Evolutionary conservation across 2,888 invertebrate genomes (phyloP).

Genomic region (Heliconius aoede): DNA sequence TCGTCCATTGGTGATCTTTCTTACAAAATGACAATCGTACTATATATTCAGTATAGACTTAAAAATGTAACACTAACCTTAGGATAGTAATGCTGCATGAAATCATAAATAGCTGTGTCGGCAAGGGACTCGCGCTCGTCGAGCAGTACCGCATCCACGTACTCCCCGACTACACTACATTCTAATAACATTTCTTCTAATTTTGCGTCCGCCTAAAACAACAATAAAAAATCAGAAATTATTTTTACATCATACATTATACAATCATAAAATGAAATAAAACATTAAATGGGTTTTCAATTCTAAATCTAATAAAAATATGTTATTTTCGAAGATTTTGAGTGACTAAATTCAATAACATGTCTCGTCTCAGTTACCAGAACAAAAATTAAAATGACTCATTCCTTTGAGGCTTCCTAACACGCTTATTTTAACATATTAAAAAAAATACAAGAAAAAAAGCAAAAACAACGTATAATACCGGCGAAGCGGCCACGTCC

Average conservation of each 20-base stretch:
- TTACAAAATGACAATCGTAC: too few relatives aligned
- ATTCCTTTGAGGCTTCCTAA: not conserved
- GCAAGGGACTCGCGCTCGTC: slow-evolving; percentile 94
- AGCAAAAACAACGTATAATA: slow-evolving; percentile 51
- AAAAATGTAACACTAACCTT: slow-evolving; percentile 83
- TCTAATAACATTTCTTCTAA: slow-evolving; percentile 91
- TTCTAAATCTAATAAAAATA: not conserved
- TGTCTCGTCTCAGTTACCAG: too few relatives aligned
- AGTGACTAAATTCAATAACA: not conserved
- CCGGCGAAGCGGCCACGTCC: slow-evolving; percentile 91
- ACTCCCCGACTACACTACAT: slow-evolving; percentile 93
- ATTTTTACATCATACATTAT: not conserved
- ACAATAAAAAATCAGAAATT: not conserved
- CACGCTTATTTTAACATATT: not conserved
- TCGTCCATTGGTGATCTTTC: too few relatives aligned
- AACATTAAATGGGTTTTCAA: not conserved
- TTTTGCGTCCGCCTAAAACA: slow-evolving; percentile 88
- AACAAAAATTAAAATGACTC: not conserved
- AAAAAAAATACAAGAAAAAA: not conserved
- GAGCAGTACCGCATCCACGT: slow-evolving; percentile 93
- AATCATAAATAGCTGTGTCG: slow-evolving; percentile 92
- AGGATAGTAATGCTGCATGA: slow-evolving; percentile 94
- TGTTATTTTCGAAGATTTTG: not conserved
- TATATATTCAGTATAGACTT: not conserved
- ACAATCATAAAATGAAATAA: not conserved